These are phyloP conservation scores for Tinea semifulvella DNA, from an alignment of 2,888 invertebrate genomes.

Conservation along the genomic window DNA sequence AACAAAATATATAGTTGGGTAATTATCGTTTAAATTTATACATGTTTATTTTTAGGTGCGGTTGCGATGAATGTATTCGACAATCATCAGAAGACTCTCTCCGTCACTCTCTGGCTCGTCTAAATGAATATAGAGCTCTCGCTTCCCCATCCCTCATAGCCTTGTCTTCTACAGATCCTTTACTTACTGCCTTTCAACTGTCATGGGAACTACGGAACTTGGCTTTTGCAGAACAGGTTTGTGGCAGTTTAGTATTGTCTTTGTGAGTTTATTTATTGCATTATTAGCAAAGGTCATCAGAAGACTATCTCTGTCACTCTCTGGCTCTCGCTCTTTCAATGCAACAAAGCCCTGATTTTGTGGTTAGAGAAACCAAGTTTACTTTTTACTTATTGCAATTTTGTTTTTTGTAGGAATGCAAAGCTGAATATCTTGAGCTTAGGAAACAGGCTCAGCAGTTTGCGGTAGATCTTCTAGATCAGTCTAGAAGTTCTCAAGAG, in stretches of 20 bases:
- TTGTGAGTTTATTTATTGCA: too few relatives aligned
- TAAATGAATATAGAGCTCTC: slow-evolving; percentile 92
- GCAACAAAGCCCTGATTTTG: too few relatives aligned
- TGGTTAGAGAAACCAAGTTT: too few relatives aligned
- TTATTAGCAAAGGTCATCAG: too few relatives aligned
- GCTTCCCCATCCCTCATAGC: slow-evolving; percentile 95
- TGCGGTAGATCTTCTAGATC: slow-evolving; percentile 89
- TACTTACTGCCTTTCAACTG: slow-evolving; percentile 92
- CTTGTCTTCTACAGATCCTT: slow-evolving; percentile 90
- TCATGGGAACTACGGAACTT: slow-evolving; percentile 94
- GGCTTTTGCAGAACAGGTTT: slow-evolving; percentile 84
- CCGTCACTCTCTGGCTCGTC: slow-evolving; percentile 85
- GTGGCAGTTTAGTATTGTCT: too few relatives aligned
- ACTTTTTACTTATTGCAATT: too few relatives aligned
- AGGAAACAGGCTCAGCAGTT: slow-evolving; percentile 89
- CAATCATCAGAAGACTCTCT: slow-evolving; percentile 78
- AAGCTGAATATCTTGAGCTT: slow-evolving; percentile 87
- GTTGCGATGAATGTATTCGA: slow-evolving; percentile 87
- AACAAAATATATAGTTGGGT: too few relatives aligned
- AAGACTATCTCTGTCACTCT: too few relatives aligned
- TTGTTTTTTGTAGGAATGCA: slow-evolving; percentile 73
- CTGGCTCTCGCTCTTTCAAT: too few relatives aligned
- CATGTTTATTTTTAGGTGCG: slow-evolving; percentile 82
- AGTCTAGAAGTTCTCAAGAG: slow-evolving; percentile 92
- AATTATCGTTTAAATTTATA: too few relatives aligned